These are phyloP conservation scores for Pseudococcus longispinus DNA, from an alignment of 2,888 invertebrate genomes.

Conservation along the genomic window DNA sequence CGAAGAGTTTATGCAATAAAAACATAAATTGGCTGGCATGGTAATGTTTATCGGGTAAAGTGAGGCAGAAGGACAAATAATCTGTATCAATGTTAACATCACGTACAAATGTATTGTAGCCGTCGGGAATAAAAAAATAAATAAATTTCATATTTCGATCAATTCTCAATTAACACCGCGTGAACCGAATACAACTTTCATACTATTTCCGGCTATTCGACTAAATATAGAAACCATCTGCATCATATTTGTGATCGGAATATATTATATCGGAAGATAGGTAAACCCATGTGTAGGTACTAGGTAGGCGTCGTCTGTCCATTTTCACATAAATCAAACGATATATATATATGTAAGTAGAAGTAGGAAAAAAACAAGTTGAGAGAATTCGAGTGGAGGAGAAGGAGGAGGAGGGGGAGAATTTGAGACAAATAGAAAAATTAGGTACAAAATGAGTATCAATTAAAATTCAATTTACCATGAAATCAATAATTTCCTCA, in stretches of 20 bases:
- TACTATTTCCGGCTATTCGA: slow-evolving; percentile 3
- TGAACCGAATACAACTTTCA: background rate
- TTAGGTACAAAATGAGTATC: too few species aligned
- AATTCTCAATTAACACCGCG: slow-evolving; percentile 1
- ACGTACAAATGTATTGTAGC: slow-evolving; percentile 21
- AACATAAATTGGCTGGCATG: slow-evolving; percentile 45
- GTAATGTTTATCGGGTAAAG: slow-evolving; percentile 46
- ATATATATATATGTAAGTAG: too few species aligned
- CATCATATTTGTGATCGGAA: background rate
- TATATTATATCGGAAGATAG: background rate
- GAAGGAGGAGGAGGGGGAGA: too few species aligned
- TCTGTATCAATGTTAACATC: slow-evolving; percentile 46
- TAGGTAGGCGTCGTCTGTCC: background rate
- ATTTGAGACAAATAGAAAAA: too few species aligned
- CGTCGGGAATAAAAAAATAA: slow-evolving; percentile 5
- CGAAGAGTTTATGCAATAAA: slow-evolving; percentile 43
- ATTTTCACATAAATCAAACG: too few species aligned
- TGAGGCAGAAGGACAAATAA: slow-evolving; percentile 46
- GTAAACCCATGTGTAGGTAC: background rate
- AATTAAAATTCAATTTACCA: too few species aligned
- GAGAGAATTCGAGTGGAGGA: too few species aligned
- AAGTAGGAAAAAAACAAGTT: too few species aligned
- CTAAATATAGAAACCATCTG: background rate
- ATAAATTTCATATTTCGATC: slow-evolving; percentile 30
- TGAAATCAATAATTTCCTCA: too few species aligned